Percentiles rank a stretch among this genome's conserved stretches.
phyloP scores from a whole-genome alignment of 2,888 invertebrate genomes.

The Melanostoma scalare region DNA sequence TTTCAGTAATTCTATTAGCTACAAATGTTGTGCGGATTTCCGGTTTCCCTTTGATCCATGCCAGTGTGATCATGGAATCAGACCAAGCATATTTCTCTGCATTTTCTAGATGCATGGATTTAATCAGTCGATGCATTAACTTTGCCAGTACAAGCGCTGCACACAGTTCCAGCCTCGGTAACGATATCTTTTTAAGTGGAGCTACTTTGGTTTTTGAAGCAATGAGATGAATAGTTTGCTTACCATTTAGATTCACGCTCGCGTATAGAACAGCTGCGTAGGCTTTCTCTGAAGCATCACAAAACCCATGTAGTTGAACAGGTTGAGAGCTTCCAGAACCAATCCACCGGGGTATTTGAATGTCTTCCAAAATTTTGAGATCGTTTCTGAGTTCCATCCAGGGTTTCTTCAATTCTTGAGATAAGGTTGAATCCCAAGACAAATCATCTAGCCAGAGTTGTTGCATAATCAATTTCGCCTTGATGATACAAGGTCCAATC shows the following conservation, averaged over 20 bases:
- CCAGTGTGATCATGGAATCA: not conserved
- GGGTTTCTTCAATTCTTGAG: no score
- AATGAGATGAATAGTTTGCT: not conserved
- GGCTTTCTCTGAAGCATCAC: conserved; percentile 2
- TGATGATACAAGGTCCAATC: no score
- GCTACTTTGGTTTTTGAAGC: conserved; percentile 18
- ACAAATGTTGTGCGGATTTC: no score
- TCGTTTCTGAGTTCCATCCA: no score
- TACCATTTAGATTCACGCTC: not conserved
- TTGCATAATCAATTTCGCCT: no score
- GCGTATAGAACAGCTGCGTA: not conserved
- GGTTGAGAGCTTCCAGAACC: no score
- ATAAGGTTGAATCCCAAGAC: no score
- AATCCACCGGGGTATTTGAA: no score
- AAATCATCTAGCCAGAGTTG: no score
- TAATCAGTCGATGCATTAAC: not conserved
- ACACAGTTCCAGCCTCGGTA: conserved; percentile 21
- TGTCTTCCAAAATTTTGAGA: no score
- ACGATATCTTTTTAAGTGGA: conserved; percentile 19
- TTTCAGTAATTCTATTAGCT: no score
- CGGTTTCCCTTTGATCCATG: not conserved
- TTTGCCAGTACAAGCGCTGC: conserved; percentile 18
- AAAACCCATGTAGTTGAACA: no score
- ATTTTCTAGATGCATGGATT: not conserved
- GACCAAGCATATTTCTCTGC: not conserved